phyloP scores from a whole-genome alignment of 2,797 vertebrate genomes.

The Ceyx erithaca region DNA sequence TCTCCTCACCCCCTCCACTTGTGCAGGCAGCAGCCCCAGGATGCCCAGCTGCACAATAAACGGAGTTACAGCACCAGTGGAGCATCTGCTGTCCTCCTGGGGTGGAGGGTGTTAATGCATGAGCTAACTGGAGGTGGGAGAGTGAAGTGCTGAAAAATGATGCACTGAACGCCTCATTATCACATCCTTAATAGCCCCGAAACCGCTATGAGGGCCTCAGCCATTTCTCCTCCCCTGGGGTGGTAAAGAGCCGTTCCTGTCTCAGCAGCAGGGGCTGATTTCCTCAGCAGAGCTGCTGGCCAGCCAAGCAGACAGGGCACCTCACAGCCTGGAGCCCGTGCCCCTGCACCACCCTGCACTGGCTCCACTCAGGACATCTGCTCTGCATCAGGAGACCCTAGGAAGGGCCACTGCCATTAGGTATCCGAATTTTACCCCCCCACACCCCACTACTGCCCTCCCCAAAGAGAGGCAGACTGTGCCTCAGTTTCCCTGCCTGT shows the following conservation, averaged over 20 bases:
- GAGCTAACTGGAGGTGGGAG: not conserved
- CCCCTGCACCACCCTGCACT: accelerated
- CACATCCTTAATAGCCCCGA: constrained; percentile 1
- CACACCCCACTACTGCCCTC: not conserved
- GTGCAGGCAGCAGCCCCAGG: not conserved
- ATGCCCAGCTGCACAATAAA: not conserved
- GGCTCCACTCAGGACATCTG: not conserved
- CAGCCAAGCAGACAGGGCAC: not conserved
- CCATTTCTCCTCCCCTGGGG: not conserved
- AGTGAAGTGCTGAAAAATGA: not conserved
- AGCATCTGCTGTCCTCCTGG: not conserved
- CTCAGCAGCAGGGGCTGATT: not conserved
- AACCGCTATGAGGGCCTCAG: not conserved
- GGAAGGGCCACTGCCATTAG: not conserved
- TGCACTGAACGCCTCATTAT: not conserved
- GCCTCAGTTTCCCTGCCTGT: not conserved
- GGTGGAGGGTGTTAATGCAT: not conserved
- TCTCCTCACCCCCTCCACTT: not conserved
- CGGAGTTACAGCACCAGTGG: not conserved
- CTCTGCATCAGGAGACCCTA: accelerated
- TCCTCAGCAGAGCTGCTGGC: not conserved
- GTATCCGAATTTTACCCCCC: not conserved
- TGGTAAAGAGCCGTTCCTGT: accelerated
- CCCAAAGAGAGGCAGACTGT: accelerated
- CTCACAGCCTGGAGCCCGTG: accelerated